Percentiles rank a stretch among this genome's conserved stretches.
phyloP scores from a whole-genome alignment of 2,888 invertebrate genomes.

The Hyposoter didymator region DNA sequence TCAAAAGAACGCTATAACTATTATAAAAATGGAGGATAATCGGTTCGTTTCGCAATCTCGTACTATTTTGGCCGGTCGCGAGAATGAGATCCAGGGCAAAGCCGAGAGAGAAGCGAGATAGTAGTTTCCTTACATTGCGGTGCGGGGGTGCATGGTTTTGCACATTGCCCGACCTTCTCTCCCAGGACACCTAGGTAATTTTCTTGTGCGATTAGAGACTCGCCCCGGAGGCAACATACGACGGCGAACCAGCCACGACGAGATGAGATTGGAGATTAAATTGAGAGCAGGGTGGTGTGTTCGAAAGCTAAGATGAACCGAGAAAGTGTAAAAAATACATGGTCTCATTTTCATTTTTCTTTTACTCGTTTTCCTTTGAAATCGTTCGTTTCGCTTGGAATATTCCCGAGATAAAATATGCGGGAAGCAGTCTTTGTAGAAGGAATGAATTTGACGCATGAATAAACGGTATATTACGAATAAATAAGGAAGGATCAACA shows the following conservation, averaged over 20 bases:
- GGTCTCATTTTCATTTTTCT: neutral
- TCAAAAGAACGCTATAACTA: neutral
- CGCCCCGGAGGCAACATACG: conserved; percentile 31
- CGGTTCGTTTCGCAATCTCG: neutral
- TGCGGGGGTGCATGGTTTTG: conserved; percentile 2
- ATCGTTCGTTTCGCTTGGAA: neutral
- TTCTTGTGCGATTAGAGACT: conserved; percentile 65
- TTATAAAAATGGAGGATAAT: neutral
- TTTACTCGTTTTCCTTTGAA: neutral
- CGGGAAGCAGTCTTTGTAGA: neutral
- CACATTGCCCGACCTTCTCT: conserved; percentile 43
- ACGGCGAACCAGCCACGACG: conserved; percentile 1
- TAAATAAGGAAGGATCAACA: conserved; percentile 37
- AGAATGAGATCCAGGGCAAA: conserved; percentile 49
- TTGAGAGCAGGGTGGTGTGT: conserved; percentile 42
- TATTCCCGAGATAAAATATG: neutral
- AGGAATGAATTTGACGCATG: neutral
- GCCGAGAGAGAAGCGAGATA: conserved; percentile 9
- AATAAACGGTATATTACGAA: conserved; percentile 4
- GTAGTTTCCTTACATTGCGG: conserved; percentile 19
- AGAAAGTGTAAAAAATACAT: conserved; percentile 28
- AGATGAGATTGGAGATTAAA: conserved; percentile 60
- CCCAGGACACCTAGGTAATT: conserved; percentile 59
- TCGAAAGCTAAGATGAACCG: conserved; percentile 32
- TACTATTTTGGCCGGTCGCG: conserved; percentile 26